Evolutionary conservation across 2,888 invertebrate genomes (phyloP), one percentile per base, ranked within the genome.

Genomic region (Mactromeris polynyma): DNA sequence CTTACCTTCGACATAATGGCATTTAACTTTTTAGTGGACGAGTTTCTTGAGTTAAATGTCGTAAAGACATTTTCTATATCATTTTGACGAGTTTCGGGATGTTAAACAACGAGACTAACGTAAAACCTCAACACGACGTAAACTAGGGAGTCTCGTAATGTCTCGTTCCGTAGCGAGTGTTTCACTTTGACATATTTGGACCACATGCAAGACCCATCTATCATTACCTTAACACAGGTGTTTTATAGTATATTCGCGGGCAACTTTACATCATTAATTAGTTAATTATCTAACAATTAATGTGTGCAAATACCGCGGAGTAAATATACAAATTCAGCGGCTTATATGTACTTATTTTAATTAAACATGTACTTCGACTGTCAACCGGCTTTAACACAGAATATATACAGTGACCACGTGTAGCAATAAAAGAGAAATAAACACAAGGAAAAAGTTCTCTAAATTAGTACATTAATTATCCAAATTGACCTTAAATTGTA

Each of bases 171-270:
- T 73, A 33, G 26, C 19, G 73, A 73, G 1, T 31, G 14, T 83
- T 73, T 83, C 58, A 21, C 54, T 84, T 77, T 84, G 84, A 84
- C 84, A 84, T 78, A 78, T 54, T 54, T 54, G 40, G 84, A 78
- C 84, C 84, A 54, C 78, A 78, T 78, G 46, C 78, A 36, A 3
- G 36, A 51, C 11, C 14, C 14, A 84, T 84, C 84, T 31, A 84
- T 84, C 84, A 78, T 78, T 36, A 46, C 36, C 33, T 78, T 46
- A n/a, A 14, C 84, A 84, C 84, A 84, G 84, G 84, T 84, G 84
- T 84, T 84, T 84, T 54, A 84, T 78, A 36, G 78, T 83, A 83
- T 73, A 46, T 73, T 73, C 40, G 64, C 36, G 19, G 73, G 36
- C 73, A 42, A 83, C 40, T 69, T 83, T 21, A 73, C 33, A 73